Conservation (phyloP, 2,888 invertebrate genomes). For the Drosophila formosana region DNA sequence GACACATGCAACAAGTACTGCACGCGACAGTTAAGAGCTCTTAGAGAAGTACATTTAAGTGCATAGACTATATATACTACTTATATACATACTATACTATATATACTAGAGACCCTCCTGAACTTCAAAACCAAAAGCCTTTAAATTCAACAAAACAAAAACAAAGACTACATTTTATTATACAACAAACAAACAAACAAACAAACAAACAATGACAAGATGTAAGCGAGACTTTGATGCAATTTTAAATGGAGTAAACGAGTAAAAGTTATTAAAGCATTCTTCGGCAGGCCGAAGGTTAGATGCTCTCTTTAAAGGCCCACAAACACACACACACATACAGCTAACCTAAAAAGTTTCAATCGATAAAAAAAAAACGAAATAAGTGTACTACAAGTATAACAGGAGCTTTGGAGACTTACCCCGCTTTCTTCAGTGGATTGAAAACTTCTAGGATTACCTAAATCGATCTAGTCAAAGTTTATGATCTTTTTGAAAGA, state of each 20-base stretch:
- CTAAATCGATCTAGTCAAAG: constrained; percentile 13
- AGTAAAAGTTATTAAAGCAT: constrained; percentile 41
- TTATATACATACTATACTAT: constrained; percentile 20
- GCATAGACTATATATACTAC: constrained; percentile 51
- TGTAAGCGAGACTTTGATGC: constrained; percentile 31
- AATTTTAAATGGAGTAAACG: constrained; percentile 52
- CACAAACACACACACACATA: constrained; percentile 23
- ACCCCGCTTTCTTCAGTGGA: constrained; percentile 8
- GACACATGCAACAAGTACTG: constrained; percentile 12
- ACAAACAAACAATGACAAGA: constrained; percentile 7
- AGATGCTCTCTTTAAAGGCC: constrained; percentile 53
- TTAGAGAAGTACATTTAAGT: constrained; percentile 45
- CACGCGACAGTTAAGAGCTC: constrained; percentile 35
- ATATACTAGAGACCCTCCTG: constrained; percentile 63
- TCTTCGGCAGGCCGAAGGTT: constrained; percentile 74
- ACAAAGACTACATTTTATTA: constrained; percentile 80
- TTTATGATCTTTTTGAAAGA: constrained; percentile 21
- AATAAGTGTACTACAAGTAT: constrained; percentile 18
- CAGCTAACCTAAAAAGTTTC: constrained; percentile 27
- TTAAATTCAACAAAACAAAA: constrained; percentile 69
- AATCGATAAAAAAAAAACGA: constrained; percentile 6
- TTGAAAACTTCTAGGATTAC: constrained; percentile 5
- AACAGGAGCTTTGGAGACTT: constrained; percentile 11
- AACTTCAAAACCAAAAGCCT: constrained; percentile 75
- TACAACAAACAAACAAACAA: constrained; percentile 47